Evolutionary conservation across 2,888 invertebrate species (phyloP), one percentile per base, ranked within the genome.

Genomic region (Lasioglossum zephyrum): DNA sequence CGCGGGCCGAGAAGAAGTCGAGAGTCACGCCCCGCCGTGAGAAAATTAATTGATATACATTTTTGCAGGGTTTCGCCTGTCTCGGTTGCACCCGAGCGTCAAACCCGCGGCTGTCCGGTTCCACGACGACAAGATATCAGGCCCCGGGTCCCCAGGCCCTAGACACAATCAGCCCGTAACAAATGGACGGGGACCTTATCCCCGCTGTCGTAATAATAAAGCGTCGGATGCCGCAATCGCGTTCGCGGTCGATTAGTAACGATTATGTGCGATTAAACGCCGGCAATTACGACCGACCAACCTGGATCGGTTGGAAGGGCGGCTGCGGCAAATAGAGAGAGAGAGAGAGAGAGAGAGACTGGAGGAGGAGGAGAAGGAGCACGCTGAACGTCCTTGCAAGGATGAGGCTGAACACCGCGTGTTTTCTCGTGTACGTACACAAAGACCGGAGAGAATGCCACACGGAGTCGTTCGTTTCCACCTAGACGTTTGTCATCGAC

Each of bases 251-350:
- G 93, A 94, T 94, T 93, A 93, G 93, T 91, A 93, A 92, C 92
- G 93, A 94, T 94, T 94, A 93, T 92, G 92, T 92, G 90, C 92
- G 93, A 93, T 94, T 94, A 93, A 94, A 93, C 92, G 92, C 91
- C 88, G 88, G 93, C 93, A 92, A 94, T 94, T 93, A 92, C 91
- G 86, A 81, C 79, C 72, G 72, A 66, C 79, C 60, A 63, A 73
- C 77, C 77, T 75, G 72, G 22, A 66, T 77, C 44, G 66, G 36
- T 66, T 36, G 66, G 18, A 36, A 66, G 66, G 9, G 22, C 8
- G 36, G 18, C 18, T 16, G 36, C 31, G 66, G 18, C 18, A 36
- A 31, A 36, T 6, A 36, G 66, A 36, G 36, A 36, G 44, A 11
- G 57, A 53, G 44, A 11, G 57, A 53, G 44, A 11, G 57, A 36